These are phyloP conservation scores for Muntiacus muntjak DNA, from an alignment of 2,113 vertebrate genomes.

Conservation along the genomic window DNA sequence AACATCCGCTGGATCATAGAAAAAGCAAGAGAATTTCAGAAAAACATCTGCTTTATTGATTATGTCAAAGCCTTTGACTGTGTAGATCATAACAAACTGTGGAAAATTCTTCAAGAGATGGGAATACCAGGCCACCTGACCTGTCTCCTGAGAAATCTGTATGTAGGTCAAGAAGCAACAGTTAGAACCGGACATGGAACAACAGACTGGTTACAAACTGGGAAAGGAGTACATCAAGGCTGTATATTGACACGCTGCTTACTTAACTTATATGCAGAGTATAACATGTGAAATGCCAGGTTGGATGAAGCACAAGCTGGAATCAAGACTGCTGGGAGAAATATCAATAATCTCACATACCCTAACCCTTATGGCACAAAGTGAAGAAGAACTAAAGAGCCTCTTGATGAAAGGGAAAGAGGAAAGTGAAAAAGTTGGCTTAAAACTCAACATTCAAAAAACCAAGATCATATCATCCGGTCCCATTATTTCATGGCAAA, in stretches of 20 bases:
- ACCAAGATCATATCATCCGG: not conserved
- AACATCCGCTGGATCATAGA: not conserved
- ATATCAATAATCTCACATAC: not conserved
- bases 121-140: not conserved
- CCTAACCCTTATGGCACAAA: not conserved
- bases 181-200: not conserved
- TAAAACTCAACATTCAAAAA: not conserved
- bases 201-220: not conserved
- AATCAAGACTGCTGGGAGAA: not conserved
- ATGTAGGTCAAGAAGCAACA: not conserved
- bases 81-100: not conserved
- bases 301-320: not conserved
- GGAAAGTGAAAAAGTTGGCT: not conserved
- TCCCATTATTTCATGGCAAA: not conserved
- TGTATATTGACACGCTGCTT: not conserved
- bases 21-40: not conserved
- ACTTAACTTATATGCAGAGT: not conserved
- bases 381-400: not conserved
- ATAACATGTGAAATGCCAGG: not conserved
- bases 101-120: not conserved
- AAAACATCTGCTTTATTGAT: not conserved
- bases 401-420: not conserved
- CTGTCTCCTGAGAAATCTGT: not conserved
- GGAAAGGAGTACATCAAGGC: not conserved
- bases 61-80: not conserved